Conservation (phyloP, 2,888 invertebrate genomes). For the Smittia aterrima region DNA sequence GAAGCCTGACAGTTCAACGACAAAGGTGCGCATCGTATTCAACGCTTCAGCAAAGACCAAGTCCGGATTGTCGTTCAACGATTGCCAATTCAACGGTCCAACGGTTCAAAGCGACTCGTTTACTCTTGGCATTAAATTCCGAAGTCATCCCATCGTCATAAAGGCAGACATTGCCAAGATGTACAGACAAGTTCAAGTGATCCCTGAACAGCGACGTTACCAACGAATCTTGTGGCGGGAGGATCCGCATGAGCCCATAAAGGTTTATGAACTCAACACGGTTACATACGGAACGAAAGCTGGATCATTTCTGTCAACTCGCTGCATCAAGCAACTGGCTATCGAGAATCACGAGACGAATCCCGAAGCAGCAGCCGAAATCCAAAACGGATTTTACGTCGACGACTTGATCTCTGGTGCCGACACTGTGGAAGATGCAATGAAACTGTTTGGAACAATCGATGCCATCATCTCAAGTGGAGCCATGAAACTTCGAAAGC, state of each 20-base stretch:
- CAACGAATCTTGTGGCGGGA: conserved; percentile 40
- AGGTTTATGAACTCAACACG: conserved; percentile 4
- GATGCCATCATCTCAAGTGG: background rate
- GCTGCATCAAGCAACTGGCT: conserved; percentile 43
- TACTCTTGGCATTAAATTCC: background rate
- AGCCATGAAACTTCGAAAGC: background rate
- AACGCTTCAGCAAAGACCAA: background rate
- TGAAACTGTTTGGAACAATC: background rate
- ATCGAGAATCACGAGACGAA: conserved; percentile 39
- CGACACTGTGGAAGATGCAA: background rate
- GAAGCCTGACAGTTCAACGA: conserved; percentile 28
- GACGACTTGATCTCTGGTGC: conserved; percentile 20
- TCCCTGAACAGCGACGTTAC: conserved; percentile 24
- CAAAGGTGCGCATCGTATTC: conserved; percentile 30
- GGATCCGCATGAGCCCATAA: background rate
- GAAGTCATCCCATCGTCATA: background rate
- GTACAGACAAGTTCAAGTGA: conserved; percentile 43
- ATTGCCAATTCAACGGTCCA: background rate
- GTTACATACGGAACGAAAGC: conserved; percentile 33
- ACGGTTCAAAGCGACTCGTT: conserved; percentile 1
- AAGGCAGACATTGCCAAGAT: conserved; percentile 42
- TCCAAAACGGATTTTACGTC: conserved; percentile 36
- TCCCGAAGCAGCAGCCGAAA: conserved; percentile 19
- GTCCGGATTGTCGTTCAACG: background rate
- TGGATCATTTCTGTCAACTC: conserved; percentile 33